These are phyloP conservation scores for Sebastes wilsoni DNA, from an alignment of 2,797 vertebrate species.

Conservation along the genomic window DNA sequence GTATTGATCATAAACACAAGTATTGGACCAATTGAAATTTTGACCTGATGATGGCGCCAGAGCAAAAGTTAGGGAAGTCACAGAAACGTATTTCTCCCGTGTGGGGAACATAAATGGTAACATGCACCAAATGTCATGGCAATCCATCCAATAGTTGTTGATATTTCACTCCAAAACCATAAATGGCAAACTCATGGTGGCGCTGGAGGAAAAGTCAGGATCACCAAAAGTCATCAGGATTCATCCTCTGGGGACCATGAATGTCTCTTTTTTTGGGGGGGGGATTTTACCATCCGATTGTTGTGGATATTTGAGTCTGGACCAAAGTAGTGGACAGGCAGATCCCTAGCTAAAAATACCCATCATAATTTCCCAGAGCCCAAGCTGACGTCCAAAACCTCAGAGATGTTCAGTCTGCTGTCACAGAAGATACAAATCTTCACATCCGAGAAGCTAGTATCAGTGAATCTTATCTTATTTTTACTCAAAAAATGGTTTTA, in stretches of 20 bases:
- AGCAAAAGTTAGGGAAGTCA: not conserved
- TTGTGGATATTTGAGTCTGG: not conserved
- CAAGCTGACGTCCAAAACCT: not conserved
- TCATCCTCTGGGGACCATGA: not conserved
- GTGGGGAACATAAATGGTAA: not conserved
- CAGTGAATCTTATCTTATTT: not conserved
- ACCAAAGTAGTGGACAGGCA: not conserved
- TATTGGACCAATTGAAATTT: not conserved
- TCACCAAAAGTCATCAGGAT: no score
- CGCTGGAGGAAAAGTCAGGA: no score
- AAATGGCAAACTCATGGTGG: not conserved
- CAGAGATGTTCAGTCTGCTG: not conserved
- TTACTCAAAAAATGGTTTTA: not conserved
- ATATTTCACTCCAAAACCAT: not conserved
- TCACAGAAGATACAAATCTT: not conserved
- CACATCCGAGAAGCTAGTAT: not conserved
- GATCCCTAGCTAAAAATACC: not conserved
- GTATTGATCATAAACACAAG: not conserved
- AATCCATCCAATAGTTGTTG: not conserved
- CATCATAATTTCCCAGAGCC: not conserved
- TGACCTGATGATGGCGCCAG: not conserved
- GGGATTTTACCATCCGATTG: no score
- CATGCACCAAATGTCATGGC: not conserved
- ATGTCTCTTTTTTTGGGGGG: not conserved
- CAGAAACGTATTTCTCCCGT: not conserved